Evolutionary conservation across 2,113 vertebrate genomes (phyloP).

Genomic region (Eupsittula cactorum): DNA sequence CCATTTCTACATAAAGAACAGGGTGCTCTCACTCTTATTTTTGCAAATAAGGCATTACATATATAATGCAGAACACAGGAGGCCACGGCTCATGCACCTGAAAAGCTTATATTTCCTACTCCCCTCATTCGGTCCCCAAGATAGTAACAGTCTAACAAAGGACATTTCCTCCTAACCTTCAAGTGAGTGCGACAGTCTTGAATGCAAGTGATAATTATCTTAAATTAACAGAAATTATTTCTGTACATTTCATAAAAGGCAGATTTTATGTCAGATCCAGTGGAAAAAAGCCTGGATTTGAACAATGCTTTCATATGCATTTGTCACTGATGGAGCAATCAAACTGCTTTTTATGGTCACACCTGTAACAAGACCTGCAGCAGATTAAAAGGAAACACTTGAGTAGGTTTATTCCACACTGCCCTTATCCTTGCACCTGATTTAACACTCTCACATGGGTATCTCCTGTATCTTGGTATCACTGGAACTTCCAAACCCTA

Average conservation of each 20-base stretch:
- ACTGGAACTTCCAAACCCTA: not conserved
- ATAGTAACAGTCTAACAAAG: accelerated
- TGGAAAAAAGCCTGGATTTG: not conserved
- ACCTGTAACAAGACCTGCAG: accelerated
- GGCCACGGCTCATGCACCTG: accelerated
- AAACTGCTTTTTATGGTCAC: not conserved
- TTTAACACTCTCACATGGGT: not conserved
- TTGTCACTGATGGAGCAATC: not conserved
- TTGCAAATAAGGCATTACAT: accelerated
- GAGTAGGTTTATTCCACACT: not conserved
- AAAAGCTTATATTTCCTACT: not conserved
- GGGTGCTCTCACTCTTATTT: not conserved
- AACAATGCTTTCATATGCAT: not conserved
- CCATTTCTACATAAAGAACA: not conserved
- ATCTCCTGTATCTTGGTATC: not conserved
- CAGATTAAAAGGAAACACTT: not conserved
- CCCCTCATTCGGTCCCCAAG: too few relatives aligned
- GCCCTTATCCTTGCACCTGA: not conserved
- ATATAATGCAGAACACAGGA: not conserved
- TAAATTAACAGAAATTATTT: not conserved
- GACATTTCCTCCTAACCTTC: not conserved
- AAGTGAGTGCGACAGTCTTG: not conserved
- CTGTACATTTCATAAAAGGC: not conserved
- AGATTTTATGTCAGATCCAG: not conserved
- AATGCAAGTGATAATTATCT: not conserved